These are phyloP conservation scores for Nasonia longicornis DNA, from an alignment of 1,140 invertebrate genomes.

Conservation along the genomic window DNA sequence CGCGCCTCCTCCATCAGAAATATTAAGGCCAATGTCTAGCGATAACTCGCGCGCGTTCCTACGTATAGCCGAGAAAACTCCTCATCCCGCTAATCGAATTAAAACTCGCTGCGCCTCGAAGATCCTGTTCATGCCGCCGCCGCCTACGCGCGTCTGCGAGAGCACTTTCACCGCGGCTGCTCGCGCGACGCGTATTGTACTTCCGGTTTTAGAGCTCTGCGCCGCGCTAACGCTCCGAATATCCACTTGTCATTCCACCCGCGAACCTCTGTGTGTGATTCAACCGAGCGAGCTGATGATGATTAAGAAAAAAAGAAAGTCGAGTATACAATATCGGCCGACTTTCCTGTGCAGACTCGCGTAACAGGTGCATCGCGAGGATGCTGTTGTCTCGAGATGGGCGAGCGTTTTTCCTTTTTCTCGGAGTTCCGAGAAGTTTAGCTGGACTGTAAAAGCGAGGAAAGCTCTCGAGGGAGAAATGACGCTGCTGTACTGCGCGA, in stretches of 20 bases:
- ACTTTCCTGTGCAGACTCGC: constrained; percentile 24
- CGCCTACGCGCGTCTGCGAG: neutral
- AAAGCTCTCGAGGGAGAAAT: neutral
- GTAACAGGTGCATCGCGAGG: constrained; percentile 3
- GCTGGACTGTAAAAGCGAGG: neutral
- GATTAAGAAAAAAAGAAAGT: constrained; percentile 37
- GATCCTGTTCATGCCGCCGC: constrained; percentile 23
- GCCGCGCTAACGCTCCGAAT: neutral
- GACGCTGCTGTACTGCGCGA: neutral
- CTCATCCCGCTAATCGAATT: constrained; percentile 15
- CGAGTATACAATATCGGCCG: neutral
- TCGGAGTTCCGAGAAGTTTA: neutral
- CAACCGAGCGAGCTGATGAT: constrained; percentile 13
- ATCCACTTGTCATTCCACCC: constrained; percentile 36
- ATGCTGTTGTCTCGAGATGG: neutral
- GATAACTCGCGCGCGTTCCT: neutral
- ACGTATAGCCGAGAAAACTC: constrained; percentile 7
- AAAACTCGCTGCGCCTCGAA: neutral
- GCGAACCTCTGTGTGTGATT: constrained; percentile 33
- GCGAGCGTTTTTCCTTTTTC: neutral
- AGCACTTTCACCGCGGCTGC: constrained; percentile 31
- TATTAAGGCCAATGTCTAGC: neutral
- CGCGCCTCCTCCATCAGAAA: neutral
- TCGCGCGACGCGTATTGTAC: neutral
- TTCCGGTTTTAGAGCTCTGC: neutral